Evolutionary conservation across 2,888 invertebrate genomes (phyloP).

Genomic region (Chalcis sispes): DNA sequence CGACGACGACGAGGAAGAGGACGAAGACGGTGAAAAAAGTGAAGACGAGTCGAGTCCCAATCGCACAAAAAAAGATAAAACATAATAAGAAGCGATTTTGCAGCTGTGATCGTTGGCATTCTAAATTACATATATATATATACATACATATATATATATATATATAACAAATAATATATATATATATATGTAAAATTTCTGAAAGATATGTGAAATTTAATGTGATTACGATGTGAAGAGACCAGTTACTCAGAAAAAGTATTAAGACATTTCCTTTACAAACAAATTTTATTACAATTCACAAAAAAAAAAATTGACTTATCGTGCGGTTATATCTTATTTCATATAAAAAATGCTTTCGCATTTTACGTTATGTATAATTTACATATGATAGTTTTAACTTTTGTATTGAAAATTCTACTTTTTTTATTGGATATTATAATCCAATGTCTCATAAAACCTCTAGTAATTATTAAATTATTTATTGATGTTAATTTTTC

Average conservation of each 20-base stretch:
- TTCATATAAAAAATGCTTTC: conserved; percentile 26
- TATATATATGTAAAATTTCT: conserved; percentile 21
- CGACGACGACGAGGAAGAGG: conserved; percentile 59
- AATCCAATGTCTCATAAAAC: background rate
- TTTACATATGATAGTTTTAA: conserved; percentile 8
- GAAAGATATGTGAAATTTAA: conserved; percentile 11
- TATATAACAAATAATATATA: no score
- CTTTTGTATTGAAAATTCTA: background rate
- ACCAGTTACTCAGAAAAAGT: conserved; percentile 51
- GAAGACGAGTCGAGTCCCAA: conserved; percentile 41
- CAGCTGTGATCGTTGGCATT: conserved; percentile 47
- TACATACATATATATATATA: conserved; percentile 34
- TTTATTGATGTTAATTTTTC: conserved; percentile 27
- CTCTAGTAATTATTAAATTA: conserved; percentile 9
- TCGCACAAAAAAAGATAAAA: conserved; percentile 53
- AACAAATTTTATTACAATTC: background rate
- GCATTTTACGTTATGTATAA: conserved; percentile 39
- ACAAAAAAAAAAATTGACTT: conserved; percentile 10
- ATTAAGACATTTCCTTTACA: conserved; percentile 35
- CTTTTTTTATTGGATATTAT: background rate
- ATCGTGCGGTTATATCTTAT: conserved; percentile 8
- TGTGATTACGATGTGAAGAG: conserved; percentile 7
- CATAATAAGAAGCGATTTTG: conserved; percentile 39
- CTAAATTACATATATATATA: conserved; percentile 42
- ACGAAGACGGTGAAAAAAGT: conserved; percentile 55